Conservation (phyloP, 2,113 vertebrate genomes). For the Cranoglanis bouderius region DNA sequence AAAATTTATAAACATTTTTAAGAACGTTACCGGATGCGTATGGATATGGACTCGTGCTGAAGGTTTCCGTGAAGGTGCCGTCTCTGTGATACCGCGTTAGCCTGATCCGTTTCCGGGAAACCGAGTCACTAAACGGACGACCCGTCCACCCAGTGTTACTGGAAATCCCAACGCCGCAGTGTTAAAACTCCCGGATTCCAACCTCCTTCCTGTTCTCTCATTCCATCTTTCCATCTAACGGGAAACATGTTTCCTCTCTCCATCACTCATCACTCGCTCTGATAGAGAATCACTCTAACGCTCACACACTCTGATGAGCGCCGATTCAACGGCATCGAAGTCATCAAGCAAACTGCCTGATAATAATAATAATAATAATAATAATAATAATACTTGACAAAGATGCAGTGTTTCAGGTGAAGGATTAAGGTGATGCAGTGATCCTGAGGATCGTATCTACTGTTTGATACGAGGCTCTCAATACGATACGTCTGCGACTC, state of each 20-base stretch:
- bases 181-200: neutral
- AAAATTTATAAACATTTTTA: too few species aligned
- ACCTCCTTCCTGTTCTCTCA: conserved; percentile 14
- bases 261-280: conserved; percentile 38
- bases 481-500: too few species aligned
- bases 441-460: too few species aligned
- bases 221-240: conserved; percentile 20
- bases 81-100: too few species aligned
- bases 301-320: conserved; percentile 26
- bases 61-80: too few species aligned
- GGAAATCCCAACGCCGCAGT: neutral
- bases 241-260: conserved; percentile 15
- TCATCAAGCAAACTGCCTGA: neutral
- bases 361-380: too few species aligned
- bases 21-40: too few species aligned
- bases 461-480: too few species aligned
- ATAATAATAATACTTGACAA: too few species aligned
- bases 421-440: too few species aligned
- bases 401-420: too few species aligned
- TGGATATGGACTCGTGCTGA: too few species aligned
- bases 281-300: conserved; percentile 37
- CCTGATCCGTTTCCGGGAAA: neutral
- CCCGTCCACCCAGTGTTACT: neutral
- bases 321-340: neutral
- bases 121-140: neutral